phyloP scores from a whole-genome alignment of 1,140 invertebrate species.

The Meloidogyne exigua region DNA sequence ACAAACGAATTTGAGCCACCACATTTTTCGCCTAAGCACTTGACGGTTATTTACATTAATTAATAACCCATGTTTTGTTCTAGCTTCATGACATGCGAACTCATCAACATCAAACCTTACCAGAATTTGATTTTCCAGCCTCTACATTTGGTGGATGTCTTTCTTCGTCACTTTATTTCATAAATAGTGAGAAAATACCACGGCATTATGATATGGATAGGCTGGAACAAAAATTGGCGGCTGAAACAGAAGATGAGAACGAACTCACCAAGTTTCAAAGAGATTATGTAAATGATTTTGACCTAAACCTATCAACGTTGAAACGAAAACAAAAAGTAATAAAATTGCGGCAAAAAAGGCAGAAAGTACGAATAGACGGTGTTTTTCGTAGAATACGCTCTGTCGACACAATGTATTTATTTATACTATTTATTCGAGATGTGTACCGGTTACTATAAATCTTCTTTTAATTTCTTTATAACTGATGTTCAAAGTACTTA shows the following conservation, averaged over 20 bases:
- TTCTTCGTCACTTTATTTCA: conserved; percentile 12
- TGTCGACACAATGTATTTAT: conserved; percentile 50
- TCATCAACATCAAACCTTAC: not conserved
- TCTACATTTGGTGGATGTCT: not conserved
- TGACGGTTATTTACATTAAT: not conserved
- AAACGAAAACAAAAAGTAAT: conserved; percentile 40
- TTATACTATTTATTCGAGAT: no score
- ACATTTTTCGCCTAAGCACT: not conserved
- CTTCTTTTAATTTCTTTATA: no score
- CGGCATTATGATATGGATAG: conserved; percentile 24
- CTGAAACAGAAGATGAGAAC: conserved; percentile 22
- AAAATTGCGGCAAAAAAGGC: conserved; percentile 42
- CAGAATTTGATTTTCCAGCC: not conserved
- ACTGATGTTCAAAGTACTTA: no score
- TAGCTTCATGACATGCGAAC: not conserved
- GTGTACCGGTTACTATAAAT: no score
- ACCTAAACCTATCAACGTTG: not conserved
- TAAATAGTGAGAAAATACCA: conserved; percentile 17
- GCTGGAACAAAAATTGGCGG: conserved; percentile 4
- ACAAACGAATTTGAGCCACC: not conserved
- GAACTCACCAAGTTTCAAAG: conserved; percentile 29
- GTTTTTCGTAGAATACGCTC: conserved; percentile 39
- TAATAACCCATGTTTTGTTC: not conserved
- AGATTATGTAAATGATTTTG: conserved; percentile 30
- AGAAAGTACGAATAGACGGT: conserved; percentile 44